Base-by-base conservation (phyloP, 2,797 vertebrate species). In the Tokudaia tokunoshimensis region DNA sequence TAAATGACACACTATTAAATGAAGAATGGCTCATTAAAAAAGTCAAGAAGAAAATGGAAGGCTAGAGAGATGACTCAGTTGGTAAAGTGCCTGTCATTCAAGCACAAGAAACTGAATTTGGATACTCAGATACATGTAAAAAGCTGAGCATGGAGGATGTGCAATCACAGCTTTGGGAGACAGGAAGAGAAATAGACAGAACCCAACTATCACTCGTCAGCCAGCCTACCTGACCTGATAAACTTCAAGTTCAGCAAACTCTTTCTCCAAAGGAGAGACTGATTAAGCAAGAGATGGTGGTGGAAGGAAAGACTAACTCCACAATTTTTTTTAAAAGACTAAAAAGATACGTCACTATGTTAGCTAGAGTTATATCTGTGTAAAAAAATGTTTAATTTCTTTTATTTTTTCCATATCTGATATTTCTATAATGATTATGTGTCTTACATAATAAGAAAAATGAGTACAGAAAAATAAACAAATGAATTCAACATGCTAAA, bases 401-500 rank as follows among this genome's bases (percentile, higher is more conserved):
- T 75, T 80, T 19, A 50, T 83, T 90, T 76, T 96, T 92, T 95
- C 74, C 84, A 31, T 67, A 85, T 89, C 82, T 81, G 50, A 80
- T 59, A 95, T 95, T 72, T 95, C 47, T 89, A 65, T 70, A 93
- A 96, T 86, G 15, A 96, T 50, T 75, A 50, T 50, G 15, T 74
- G 67, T 52, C 44, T 94, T 82, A 92, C 12, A 0, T 90, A 95
- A 90, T 76, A 12, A 94, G 11, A 94, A 4, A 92, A 92, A 81
- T 89, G 17, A 91, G 92, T 47, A 90, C 0, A 94, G 65, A 84
- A 87, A 97, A 95, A 87, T 37, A 88, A 88, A 52, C 61, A 79
- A 93, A 82, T 74, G 6, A 90, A 92, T 95, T 96, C 67, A 95
- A 92, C 59, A 52, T 90, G 87, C 0, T 94, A 57, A 95, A 91